Evolutionary conservation across 2,797 vertebrate genomes (phyloP), one percentile per base, ranked within the genome.

Genomic region (Liasis olivaceus): DNA sequence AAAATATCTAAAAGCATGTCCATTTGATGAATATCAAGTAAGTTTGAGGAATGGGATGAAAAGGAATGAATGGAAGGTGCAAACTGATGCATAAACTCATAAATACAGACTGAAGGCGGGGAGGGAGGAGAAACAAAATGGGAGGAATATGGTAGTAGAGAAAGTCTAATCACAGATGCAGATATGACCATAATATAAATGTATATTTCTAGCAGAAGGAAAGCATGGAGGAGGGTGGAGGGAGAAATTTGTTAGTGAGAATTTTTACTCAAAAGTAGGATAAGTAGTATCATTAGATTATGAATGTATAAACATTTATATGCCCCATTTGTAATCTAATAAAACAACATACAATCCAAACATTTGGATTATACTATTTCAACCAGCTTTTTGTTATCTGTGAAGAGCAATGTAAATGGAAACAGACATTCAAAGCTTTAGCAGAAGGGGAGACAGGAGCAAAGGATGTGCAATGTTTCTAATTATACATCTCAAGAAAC

Each of bases 1-100:
- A 98, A 99, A 98, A 99, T 98, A 97, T 99, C 99, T 54, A 99
- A 99, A 87, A 99, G 97, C 88, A 98, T 94, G 92, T 99, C 98
- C 4, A 98, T 93, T 97, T 99, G 99, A 0, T 98, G 98, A 97
- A 99, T 98, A 31, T 98, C 97, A 95, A 98, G 96, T 24, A 99
- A 97, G 93, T 96, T 93, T 95, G 97, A 97, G 59, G 98, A 97
- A 93, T 98, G 97, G 94, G 98, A 98, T 95, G 98, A 98, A 92
- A 97, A 96, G 85, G 97, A 98, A 94, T 96, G 97, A 47, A 98
- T 98, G 95, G 95, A 93, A 14, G 98, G 98, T 91, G 98, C 98
- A 26, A 98, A 96, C 0, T 98, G 98, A 91, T 98, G 98, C 96
- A 98, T 90, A 94, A 81, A 47, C 47, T 36, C 20, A 81, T 47